These are phyloP conservation scores for Bradypus variegatus DNA, from an alignment of 2,797 vertebrate genomes.

Conservation along the genomic window DNA sequence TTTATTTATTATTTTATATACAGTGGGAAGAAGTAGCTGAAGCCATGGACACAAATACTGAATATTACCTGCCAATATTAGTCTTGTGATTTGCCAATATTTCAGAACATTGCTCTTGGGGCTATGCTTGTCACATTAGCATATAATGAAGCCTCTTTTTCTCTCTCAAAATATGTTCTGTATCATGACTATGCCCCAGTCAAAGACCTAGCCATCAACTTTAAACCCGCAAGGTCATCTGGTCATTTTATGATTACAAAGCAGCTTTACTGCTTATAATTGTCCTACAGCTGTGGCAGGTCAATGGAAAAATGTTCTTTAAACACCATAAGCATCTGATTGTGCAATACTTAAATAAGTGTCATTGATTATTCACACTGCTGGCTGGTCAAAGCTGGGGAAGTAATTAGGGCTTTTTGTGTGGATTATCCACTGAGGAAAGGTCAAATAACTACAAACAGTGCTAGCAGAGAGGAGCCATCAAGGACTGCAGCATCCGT, in stretches of 20 bases:
- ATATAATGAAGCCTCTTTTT: conserved; percentile 50
- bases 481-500: conserved; percentile 77
- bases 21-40: conserved; percentile 28
- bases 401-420: conserved; percentile 99
- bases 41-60: conserved; percentile 40
- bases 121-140: conserved; percentile 50
- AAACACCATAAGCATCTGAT: conserved; percentile 83
- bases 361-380: conserved; percentile 94
- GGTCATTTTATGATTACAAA: conserved; percentile 79
- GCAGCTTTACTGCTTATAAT: conserved; percentile 74
- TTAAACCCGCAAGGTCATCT: conserved; percentile 87
- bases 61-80: conserved; percentile 58
- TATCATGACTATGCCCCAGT: conserved; percentile 76
- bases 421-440: conserved; percentile 97
- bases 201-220: conserved; percentile 82
- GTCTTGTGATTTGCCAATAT: conserved; percentile 58
- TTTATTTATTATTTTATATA: conserved; percentile 32
- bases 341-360: conserved; percentile 91
- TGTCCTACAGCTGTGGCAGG: conserved; percentile 78
- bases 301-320: conserved; percentile 84
- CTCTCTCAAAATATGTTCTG: conserved; percentile 53
- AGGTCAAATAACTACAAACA: conserved; percentile 96
- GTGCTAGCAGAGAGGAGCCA: conserved; percentile 82
- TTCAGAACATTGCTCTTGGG: conserved; percentile 52
- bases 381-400: conserved; percentile 87